Evolutionary conservation across 1,140 invertebrate species (phyloP), one percentile per base, ranked within the genome.

Genomic region (Aphelinus certus): DNA sequence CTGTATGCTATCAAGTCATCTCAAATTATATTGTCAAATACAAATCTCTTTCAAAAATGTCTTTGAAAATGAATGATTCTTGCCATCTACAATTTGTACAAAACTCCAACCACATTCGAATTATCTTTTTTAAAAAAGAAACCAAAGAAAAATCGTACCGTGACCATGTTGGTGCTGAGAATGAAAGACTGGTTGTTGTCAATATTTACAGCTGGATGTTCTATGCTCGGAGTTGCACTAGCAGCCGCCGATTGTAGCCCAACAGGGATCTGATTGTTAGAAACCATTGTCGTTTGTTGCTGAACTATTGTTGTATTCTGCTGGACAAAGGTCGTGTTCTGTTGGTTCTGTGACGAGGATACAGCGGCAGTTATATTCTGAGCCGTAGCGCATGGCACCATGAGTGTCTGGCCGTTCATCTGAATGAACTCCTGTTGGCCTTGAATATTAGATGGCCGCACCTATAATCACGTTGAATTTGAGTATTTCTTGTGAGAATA

Each of bases 331-430:
- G 92, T 94, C 0, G 93, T 93, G 2, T 62, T 72, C 74, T 93
- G 93, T 69, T 92, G 91, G 77, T 93, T 90, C 82, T 90, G 92
- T 43, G 88, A 88, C 0, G 90, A 88, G 0, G 90, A 88, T 3
- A 91, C 89, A 0, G 89, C 88, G 1, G 90, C 88, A 1, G 91
- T 88, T 2, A 91, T 90, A 65, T 88, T 89, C 68, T 90, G 90
- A 47, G 91, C 89, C 0, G 93, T 92, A 3, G 91, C 91, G 61
- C 94, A 90, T 7, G 94, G 92, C 3, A 95, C 92, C 92, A 95
- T 93, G 46, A 94, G 84, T 1, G 93, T 93, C 77, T 93, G 93
- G 1, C 93, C 93, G 71, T 88, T 88, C 89, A 94, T 92, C 75
- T 93, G 92, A 9, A 93, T 92, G 80, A 91, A 94, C 70, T 93